These are phyloP conservation scores for Bombus pyrosoma DNA, from an alignment of 1,140 invertebrate genomes.

Conservation along the genomic window DNA sequence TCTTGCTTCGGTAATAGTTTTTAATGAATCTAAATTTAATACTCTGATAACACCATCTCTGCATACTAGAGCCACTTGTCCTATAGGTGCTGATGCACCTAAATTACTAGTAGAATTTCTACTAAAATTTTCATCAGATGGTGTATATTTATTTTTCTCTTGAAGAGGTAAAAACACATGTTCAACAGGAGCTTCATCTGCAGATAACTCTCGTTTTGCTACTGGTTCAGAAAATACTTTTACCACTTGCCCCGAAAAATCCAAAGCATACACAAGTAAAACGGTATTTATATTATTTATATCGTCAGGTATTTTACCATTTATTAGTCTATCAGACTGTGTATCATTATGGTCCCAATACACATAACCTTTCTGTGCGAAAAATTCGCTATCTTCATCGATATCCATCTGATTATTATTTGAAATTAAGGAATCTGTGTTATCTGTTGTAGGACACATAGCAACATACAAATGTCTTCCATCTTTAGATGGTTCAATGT, in stretches of 20 bases:
- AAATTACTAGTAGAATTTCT: slow-evolving; percentile 43
- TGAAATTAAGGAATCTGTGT: slow-evolving; percentile 55
- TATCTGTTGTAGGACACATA: slow-evolving; percentile 78
- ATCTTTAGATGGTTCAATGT: slow-evolving; percentile 86
- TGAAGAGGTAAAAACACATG: slow-evolving; percentile 86
- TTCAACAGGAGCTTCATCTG: slow-evolving; percentile 86
- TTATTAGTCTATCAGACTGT: slow-evolving; percentile 70
- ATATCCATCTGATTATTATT: slow-evolving; percentile 82
- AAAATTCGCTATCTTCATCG: slow-evolving; percentile 79
- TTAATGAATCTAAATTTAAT: slow-evolving; percentile 86
- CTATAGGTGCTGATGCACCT: slow-evolving; percentile 65
- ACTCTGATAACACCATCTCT: slow-evolving; percentile 88
- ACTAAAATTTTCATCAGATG: slow-evolving; percentile 32
- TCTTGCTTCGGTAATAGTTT: slow-evolving; percentile 85
- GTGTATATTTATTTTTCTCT: slow-evolving; percentile 72
- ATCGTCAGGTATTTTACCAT: slow-evolving; percentile 73
- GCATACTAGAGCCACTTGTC: slow-evolving; percentile 85
- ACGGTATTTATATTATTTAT: slow-evolving; percentile 70
- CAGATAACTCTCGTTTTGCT: slow-evolving; percentile 84
- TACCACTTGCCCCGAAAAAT: slow-evolving; percentile 83
- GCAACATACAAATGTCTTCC: slow-evolving; percentile 86
- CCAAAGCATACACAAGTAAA: slow-evolving; percentile 84
- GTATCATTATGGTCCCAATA: slow-evolving; percentile 80
- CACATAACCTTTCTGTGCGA: slow-evolving; percentile 77
- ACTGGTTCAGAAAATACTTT: slow-evolving; percentile 85